phyloP scores from a whole-genome alignment of 1,140 invertebrate species.

The Achroia grisella region DNA sequence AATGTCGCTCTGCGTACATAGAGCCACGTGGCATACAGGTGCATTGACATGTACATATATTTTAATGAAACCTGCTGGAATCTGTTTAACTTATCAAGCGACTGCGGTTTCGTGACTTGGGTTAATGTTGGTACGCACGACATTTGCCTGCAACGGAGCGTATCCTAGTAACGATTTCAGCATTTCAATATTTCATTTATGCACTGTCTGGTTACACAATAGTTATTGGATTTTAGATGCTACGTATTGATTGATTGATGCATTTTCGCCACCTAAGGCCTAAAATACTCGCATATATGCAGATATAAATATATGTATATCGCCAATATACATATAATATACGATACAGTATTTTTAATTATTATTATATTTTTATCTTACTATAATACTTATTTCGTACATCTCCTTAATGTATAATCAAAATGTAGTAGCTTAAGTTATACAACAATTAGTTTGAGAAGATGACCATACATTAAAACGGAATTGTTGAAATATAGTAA shows the following conservation, averaged over 20 bases:
- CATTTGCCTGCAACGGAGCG: slow-evolving; percentile 22
- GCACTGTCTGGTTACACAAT: neutral
- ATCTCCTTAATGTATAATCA: too few relatives aligned
- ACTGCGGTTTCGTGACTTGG: slow-evolving; percentile 31
- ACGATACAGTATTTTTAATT: too few relatives aligned
- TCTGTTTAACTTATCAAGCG: slow-evolving; percentile 5
- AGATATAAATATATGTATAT: too few relatives aligned
- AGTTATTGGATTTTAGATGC: neutral
- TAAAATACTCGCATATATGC: too few relatives aligned
- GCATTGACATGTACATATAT: slow-evolving; percentile 30
- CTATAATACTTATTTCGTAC: too few relatives aligned
- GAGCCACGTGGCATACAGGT: slow-evolving; percentile 25
- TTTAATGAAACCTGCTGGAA: slow-evolving; percentile 7
- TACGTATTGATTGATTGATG: neutral
- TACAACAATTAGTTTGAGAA: too few relatives aligned
- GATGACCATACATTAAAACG: too few relatives aligned
- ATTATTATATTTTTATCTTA: too few relatives aligned
- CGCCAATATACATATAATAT: too few relatives aligned
- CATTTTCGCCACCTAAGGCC: too few relatives aligned
- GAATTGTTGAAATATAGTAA: too few relatives aligned
- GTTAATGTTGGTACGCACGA: slow-evolving; percentile 22
- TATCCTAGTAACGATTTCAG: slow-evolving; percentile 61
- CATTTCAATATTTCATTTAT: slow-evolving; percentile 55
- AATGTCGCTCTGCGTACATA: slow-evolving; percentile 15
- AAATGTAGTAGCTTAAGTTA: too few relatives aligned